Evolutionary conservation across 2,113 vertebrate genomes (phyloP), one percentile per base, ranked within the genome.

Genomic region (Scomber japonicus): DNA sequence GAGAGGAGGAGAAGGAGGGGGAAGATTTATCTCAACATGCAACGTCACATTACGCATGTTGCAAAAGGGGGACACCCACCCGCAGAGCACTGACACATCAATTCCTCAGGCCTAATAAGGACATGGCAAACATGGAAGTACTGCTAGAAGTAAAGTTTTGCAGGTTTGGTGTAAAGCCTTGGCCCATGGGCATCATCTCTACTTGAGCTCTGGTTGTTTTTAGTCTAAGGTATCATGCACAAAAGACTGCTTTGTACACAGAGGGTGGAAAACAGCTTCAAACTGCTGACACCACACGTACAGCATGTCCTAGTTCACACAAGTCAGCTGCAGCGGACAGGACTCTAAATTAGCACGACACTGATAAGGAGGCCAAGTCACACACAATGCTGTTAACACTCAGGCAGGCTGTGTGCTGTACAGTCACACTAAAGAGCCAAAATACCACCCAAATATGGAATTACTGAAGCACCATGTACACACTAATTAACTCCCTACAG

Each of bases 251-350:
- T 76, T 44, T 50, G 54, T 55, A 14, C 16, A 7, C 1, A 27
- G 14, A 44, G 51, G 40, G 7, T 40, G 35, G 35, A 9, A 2
- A 40, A n/a, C 45, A 7, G 44, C 44, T 17, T 46, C 35, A 55
- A 51, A 56, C 16, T 27, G 68, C 69, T 71, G 61, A 82, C 53
- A 31, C 40, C 24, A 59, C 57, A 71, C 24, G 73, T 68, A 79
- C 73, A 86, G 79, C 69, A 81, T 40, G 75, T 49, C 50, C 61
- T 50, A 53, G 71, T 27, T 27, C 24, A 27, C 24, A 27, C 24
- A 27, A 27, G 24, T 27, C 24, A 27, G 24, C 24, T 27, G 24
- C 24, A 27, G 24, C 24, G 24, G 24, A 27, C 24, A 27, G 24
- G 24, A 27, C 27, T 51, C 30, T 8, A 35, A 9, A 64, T 63